phyloP scores from a whole-genome alignment of 2,797 vertebrate species.

The Liasis olivaceus region DNA sequence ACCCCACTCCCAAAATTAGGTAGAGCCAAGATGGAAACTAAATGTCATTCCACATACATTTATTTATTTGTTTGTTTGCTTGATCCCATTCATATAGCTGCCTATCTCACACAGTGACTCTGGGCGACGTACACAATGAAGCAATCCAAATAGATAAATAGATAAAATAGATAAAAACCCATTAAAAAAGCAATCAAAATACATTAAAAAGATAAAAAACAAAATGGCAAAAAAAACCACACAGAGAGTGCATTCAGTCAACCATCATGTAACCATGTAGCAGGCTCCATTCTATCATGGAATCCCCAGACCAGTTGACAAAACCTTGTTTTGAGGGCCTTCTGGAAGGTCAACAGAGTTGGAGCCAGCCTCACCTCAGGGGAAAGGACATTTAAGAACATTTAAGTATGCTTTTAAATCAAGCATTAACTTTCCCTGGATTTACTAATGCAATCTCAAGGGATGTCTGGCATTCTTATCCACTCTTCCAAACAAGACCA shows the following conservation, averaged over 20 bases:
- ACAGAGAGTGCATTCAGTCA: not conserved
- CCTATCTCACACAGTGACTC: not conserved
- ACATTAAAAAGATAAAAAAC: not conserved
- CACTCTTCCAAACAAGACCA: not conserved
- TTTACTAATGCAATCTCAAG: not conserved
- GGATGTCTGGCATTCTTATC: not conserved
- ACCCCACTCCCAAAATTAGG: not conserved
- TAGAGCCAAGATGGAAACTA: not conserved
- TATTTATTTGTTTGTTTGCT: not conserved
- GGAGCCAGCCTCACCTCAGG: not conserved
- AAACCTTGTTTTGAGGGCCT: not conserved
- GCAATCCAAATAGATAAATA: not conserved
- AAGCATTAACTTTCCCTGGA: not conserved
- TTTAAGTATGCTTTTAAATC: not conserved
- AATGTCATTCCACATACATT: not conserved
- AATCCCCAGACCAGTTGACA: not conserved
- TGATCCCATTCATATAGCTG: not conserved
- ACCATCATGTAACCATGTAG: not conserved
- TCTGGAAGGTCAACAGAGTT: not conserved
- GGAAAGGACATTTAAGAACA: not conserved
- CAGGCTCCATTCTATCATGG: not conserved
- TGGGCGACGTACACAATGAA: not conserved
- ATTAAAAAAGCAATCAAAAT: not conserved
- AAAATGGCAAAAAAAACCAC: not conserved
- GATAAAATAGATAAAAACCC: not conserved